phyloP scores from a whole-genome alignment of 1,140 invertebrate genomes.

The Drosophila tristis region DNA sequence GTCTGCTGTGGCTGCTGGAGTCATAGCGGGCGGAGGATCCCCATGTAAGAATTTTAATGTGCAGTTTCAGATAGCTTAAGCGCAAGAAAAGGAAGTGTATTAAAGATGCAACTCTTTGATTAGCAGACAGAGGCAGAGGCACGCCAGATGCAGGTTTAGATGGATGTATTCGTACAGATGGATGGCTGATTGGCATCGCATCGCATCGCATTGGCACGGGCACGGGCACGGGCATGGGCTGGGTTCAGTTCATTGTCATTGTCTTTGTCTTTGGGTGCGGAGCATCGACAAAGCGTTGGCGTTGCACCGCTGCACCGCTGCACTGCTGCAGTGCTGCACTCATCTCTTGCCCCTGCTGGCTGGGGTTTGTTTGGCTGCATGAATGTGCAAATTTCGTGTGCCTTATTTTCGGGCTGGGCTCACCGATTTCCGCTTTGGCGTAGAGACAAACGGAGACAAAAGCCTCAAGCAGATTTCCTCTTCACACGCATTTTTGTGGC shows the following conservation, averaged over 20 bases:
- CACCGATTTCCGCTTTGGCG: conserved; percentile 46
- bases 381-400: conserved; percentile 26
- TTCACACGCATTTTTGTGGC: conserved; percentile 48
- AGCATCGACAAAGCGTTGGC: conserved; percentile 25
- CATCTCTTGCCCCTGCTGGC: neutral
- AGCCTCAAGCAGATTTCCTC: conserved; percentile 24
- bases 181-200: conserved; percentile 9
- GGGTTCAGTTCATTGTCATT: conserved; percentile 56
- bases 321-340: conserved; percentile 4
- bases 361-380: conserved; percentile 9
- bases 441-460: conserved; percentile 18
- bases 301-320: conserved; percentile 23
- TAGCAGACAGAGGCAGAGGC: neutral
- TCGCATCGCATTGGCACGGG: neutral
- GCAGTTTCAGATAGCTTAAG: too few species aligned
- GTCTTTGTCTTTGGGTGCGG: conserved; percentile 52
- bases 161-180: neutral
- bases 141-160: conserved; percentile 15
- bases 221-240: conserved; percentile 1
- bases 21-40: too few species aligned
- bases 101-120: too few species aligned
- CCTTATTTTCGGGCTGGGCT: conserved; percentile 31
- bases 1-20: too few species aligned
- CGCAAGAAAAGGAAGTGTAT: too few species aligned
- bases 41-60: too few species aligned